These are phyloP conservation scores for Cotesia glomerata DNA, from an alignment of 1,140 invertebrate genomes.

Conservation along the genomic window DNA sequence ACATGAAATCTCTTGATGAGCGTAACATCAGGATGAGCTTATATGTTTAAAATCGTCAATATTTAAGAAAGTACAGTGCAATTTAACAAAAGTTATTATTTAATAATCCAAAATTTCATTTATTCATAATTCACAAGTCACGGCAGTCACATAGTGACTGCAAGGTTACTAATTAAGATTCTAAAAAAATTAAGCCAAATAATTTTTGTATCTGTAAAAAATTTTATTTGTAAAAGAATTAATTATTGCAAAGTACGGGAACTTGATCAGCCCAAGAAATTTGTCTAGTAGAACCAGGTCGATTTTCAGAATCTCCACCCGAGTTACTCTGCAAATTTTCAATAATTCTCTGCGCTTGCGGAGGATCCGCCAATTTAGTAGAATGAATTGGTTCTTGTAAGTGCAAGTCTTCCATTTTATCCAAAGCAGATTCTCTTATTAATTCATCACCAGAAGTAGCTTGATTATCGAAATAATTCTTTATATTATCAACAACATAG, in stretches of 20 bases:
- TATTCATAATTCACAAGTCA: no score
- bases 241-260: slow-evolving; percentile 11
- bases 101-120: no score
- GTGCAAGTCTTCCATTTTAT: neutral
- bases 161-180: no score
- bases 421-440: neutral
- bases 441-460: neutral
- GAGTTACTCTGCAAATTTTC: neutral
- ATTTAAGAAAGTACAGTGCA: no score
- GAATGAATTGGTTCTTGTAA: neutral
- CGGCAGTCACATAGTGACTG: no score
- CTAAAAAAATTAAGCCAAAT: no score
- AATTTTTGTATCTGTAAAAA: no score
- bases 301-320: neutral
- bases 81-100: no score
- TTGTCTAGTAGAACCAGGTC: neutral
- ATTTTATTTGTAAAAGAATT: neutral
- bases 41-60: no score
- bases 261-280: slow-evolving; percentile 31
- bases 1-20: no score
- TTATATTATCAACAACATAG: slow-evolving; percentile 68
- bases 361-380: neutral
- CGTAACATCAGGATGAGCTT: no score
- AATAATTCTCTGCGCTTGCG: neutral
- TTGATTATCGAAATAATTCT: slow-evolving; percentile 65